Evolutionary conservation across 2,113 vertebrate species (phyloP).

Genomic region (Tautogolabrus adspersus): DNA sequence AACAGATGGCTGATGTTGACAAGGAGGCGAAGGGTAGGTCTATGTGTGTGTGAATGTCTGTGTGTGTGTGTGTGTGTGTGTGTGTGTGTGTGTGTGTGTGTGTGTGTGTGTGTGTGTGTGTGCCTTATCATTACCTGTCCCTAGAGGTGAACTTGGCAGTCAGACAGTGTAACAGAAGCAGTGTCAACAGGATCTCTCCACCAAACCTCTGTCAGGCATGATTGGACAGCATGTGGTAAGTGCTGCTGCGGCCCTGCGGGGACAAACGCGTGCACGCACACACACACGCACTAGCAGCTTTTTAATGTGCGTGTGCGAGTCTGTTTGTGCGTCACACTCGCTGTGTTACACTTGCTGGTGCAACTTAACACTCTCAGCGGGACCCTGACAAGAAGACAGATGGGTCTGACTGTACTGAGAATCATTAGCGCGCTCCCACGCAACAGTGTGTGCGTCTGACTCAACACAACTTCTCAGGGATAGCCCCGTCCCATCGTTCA

Average conservation of each 20-base stretch:
- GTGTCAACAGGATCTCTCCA: slow-evolving; percentile 61
- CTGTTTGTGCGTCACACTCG: slow-evolving; percentile 41
- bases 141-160: slow-evolving; percentile 69
- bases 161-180: slow-evolving; percentile 65
- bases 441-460: slow-evolving; percentile 44
- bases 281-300: slow-evolving; percentile 20
- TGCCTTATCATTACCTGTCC: slow-evolving; percentile 69
- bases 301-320: slow-evolving; percentile 25
- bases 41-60: background rate
- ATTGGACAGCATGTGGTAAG: slow-evolving; percentile 72
- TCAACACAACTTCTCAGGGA: slow-evolving; percentile 56
- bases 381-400: slow-evolving; percentile 70
- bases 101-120: slow-evolving; percentile 4
- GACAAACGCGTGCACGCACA: slow-evolving; percentile 12
- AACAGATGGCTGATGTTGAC: slow-evolving; percentile 65
- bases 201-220: slow-evolving; percentile 71
- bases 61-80: background rate
- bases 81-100: background rate
- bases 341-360: slow-evolving; percentile 51
- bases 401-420: slow-evolving; percentile 53
- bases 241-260: slow-evolving; percentile 55
- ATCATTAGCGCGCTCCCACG: slow-evolving; percentile 51
- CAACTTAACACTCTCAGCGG: slow-evolving; percentile 59
- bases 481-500: slow-evolving; percentile 27
- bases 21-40: slow-evolving; percentile 20